Percentiles rank a stretch among this genome's conserved stretches.
These are phyloP conservation scores for Hylia prasina DNA, from an alignment of 2,113 vertebrate species.

Conservation along the genomic window DNA sequence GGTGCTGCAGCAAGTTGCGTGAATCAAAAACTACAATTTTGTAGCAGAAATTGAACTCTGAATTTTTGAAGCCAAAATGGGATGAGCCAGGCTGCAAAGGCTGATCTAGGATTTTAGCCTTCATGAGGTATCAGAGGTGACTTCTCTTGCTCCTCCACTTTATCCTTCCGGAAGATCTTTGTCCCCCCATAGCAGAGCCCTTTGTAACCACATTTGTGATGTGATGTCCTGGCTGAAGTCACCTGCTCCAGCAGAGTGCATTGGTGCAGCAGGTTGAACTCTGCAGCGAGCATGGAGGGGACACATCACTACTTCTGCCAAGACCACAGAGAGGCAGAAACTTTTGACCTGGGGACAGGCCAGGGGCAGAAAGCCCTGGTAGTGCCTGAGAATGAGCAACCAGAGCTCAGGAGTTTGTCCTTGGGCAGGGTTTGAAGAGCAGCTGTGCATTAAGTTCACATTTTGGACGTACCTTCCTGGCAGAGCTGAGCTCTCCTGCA, in stretches of 20 bases:
- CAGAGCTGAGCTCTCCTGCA: neutral
- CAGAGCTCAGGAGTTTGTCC: fast-evolving
- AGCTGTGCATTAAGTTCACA: neutral
- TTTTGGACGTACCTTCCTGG: neutral
- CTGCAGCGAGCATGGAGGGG: neutral
- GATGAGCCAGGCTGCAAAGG: neutral
- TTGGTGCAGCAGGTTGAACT: no score
- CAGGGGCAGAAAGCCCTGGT: neutral
- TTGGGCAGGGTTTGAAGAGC: neutral
- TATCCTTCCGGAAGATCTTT: neutral
- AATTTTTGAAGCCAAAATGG: neutral
- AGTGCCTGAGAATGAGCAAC: fast-evolving
- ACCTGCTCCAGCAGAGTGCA: neutral
- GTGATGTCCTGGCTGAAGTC: neutral
- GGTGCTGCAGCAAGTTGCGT: neutral
- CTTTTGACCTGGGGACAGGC: neutral
- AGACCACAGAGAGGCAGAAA: neutral
- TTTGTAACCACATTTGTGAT: neutral
- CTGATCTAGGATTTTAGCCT: neutral
- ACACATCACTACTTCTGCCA: neutral
- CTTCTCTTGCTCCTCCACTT: neutral
- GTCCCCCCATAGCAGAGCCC: neutral
- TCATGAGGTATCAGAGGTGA: neutral
- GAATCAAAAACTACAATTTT: neutral
- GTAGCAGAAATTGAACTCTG: neutral